phyloP scores from a whole-genome alignment of 2,797 vertebrate species.

The Distichodus sexfasciatus region DNA sequence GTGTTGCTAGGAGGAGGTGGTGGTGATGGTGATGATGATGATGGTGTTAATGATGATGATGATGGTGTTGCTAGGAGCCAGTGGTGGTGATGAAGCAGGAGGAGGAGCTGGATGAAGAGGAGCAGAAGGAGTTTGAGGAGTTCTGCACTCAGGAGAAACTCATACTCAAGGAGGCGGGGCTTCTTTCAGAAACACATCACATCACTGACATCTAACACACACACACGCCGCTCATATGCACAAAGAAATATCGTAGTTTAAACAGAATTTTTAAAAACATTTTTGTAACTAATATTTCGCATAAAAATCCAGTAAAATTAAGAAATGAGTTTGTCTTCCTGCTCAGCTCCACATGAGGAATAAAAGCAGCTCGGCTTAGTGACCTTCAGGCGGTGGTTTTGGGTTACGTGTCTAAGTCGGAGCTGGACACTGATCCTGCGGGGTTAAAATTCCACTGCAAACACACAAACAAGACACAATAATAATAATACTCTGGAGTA shows the following conservation, averaged over 20 bases:
- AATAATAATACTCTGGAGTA: too few relatives aligned
- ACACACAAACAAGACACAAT: too few relatives aligned
- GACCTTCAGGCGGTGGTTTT: slow-evolving; percentile 34
- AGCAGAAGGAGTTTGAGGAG: slow-evolving; percentile 55
- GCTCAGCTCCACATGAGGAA: too few relatives aligned
- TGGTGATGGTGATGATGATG: neutral
- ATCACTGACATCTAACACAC: neutral
- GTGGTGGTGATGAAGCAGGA: slow-evolving; percentile 40
- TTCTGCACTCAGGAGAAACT: slow-evolving; percentile 66
- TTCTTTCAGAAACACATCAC: slow-evolving; percentile 43
- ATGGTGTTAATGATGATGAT: neutral
- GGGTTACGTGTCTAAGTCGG: slow-evolving; percentile 54
- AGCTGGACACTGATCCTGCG: too few relatives aligned
- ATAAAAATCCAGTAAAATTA: too few relatives aligned
- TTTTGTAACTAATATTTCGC: too few relatives aligned
- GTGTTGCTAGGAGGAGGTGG: neutral
- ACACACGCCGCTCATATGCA: neutral
- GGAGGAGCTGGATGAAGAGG: slow-evolving; percentile 59
- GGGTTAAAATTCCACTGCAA: too few relatives aligned
- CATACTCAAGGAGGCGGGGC: slow-evolving; percentile 58
- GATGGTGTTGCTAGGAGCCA: slow-evolving; percentile 49
- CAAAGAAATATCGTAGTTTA: too few relatives aligned
- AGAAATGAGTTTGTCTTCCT: too few relatives aligned
- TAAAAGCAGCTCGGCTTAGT: too few relatives aligned
- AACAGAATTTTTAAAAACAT: too few relatives aligned